These are phyloP conservation scores for Oreochromis aureus DNA, from an alignment of 2,113 vertebrate species.

Conservation along the genomic window DNA sequence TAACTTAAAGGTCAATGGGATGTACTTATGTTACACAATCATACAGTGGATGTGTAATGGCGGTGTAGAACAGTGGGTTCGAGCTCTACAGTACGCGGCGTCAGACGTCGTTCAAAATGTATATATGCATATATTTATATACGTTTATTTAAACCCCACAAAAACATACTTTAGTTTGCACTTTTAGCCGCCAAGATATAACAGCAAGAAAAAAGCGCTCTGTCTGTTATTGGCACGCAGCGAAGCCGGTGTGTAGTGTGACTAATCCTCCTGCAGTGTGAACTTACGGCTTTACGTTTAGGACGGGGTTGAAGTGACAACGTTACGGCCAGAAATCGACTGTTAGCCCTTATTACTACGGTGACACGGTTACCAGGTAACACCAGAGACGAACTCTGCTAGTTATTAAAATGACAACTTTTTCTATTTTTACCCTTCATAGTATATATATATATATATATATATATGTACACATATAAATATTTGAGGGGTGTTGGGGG, in stretches of 20 bases:
- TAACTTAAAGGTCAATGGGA: neutral
- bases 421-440: neutral
- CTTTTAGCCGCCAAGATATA: neutral
- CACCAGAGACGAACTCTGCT: neutral
- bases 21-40: neutral
- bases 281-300: neutral
- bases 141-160: neutral
- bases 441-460: fast-evolving
- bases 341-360: neutral
- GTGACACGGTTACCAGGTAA: neutral
- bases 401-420: neutral
- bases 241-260: neutral
- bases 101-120: neutral
- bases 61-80: neutral
- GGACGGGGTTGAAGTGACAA: neutral
- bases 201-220: neutral
- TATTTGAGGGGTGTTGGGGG: neutral
- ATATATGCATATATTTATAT: neutral
- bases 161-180: neutral
- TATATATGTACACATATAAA: neutral
- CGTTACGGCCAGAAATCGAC: neutral
- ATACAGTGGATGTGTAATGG: neutral
- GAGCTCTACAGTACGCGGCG: neutral
- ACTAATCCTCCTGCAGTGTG: neutral
- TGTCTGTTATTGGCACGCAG: neutral